A percentile compares a stretch with the other conserved stretches of the same genome.
Evolutionary conservation across 2,888 invertebrate genomes (phyloP).

Genomic region (Xanthorhoe spadicearia): DNA sequence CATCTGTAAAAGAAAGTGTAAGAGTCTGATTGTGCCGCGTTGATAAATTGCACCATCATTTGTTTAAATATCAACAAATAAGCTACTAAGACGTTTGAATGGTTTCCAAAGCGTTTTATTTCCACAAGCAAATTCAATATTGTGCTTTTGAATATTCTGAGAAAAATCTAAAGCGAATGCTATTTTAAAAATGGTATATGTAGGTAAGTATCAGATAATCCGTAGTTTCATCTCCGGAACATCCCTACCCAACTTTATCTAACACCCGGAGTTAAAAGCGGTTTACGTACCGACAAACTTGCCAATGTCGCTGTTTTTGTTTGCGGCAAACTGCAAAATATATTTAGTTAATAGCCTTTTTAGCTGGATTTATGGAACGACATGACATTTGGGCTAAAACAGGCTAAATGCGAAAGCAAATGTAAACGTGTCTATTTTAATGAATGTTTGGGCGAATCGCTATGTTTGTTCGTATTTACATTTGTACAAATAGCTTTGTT

Average conservation of each 20-base stretch:
- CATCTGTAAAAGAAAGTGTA: no score
- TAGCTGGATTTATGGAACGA: slow-evolving; percentile 14
- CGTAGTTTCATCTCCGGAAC: slow-evolving; percentile 32
- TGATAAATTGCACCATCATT: no score
- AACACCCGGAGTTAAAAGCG: slow-evolving; percentile 44
- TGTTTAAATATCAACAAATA: no score
- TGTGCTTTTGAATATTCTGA: not conserved
- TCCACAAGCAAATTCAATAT: not conserved
- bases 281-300: slow-evolving; percentile 47
- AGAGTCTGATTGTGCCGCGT: no score
- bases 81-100: no score
- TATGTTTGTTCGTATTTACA: not conserved
- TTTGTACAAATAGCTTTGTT: not conserved
- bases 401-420: slow-evolving; percentile 2
- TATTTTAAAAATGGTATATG: slow-evolving; percentile 14
- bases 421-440: slow-evolving; percentile 6
- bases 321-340: slow-evolving; percentile 27
- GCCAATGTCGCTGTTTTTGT: slow-evolving; percentile 48
- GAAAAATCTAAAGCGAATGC: not conserved
- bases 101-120: no score
- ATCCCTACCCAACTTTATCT: slow-evolving; percentile 49
- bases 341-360: slow-evolving; percentile 37
- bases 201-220: slow-evolving; percentile 26
- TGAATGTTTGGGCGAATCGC: slow-evolving; percentile 1
- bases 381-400: slow-evolving; percentile 1